Percentiles rank a stretch among this genome's conserved stretches.
phyloP scores from a whole-genome alignment of 2,797 vertebrate species.

The Labeo calbasu region DNA sequence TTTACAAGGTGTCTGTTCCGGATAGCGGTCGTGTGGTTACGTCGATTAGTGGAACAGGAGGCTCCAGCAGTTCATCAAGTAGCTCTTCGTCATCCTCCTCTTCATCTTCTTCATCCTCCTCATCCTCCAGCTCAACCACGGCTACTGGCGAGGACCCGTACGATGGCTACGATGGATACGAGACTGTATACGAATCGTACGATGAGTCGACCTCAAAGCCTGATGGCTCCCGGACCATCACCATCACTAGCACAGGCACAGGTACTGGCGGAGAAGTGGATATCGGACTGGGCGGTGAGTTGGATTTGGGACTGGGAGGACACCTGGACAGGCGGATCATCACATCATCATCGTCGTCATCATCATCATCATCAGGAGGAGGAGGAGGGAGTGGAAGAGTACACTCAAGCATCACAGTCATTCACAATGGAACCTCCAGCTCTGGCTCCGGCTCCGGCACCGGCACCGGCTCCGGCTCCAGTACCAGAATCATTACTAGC shows the following conservation, averaged over 20 bases:
- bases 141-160: constrained; percentile 63
- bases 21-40: constrained; percentile 50
- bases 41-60: constrained; percentile 37
- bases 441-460: constrained; percentile 46
- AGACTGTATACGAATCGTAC: constrained; percentile 62
- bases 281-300: constrained; percentile 43
- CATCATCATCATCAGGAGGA: constrained; percentile 16
- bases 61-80: constrained; percentile 41
- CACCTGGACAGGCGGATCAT: constrained; percentile 62
- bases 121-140: constrained; percentile 30
- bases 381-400: constrained; percentile 54
- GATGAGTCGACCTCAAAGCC: constrained; percentile 69
- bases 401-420: constrained; percentile 41
- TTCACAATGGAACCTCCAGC: constrained; percentile 51
- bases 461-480: not conserved
- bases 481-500: not conserved
- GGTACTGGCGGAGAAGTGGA: constrained; percentile 57
- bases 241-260: constrained; percentile 59
- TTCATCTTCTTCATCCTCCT: constrained; percentile 40
- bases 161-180: constrained; percentile 67
- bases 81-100: constrained; percentile 44
- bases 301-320: constrained; percentile 50
- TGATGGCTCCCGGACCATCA: constrained; percentile 57
- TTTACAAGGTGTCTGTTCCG: constrained; percentile 30
- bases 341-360: constrained; percentile 40